Percentiles rank a stretch among this genome's conserved stretches.
Evolutionary conservation across 2,888 invertebrate species (phyloP).

Genomic region (Spicauda simplicius): DNA sequence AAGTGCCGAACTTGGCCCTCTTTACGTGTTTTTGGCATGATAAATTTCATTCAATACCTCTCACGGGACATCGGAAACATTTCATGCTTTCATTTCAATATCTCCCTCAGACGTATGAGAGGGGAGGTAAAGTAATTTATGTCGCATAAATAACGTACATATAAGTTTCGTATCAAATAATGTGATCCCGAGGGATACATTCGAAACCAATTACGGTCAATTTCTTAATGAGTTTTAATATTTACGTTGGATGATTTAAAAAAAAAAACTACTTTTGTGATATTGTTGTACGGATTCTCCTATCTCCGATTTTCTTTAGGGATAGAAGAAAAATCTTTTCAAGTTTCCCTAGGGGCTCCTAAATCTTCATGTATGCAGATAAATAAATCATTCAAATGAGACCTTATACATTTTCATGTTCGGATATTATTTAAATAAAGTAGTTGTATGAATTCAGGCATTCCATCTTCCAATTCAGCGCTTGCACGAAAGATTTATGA

Average conservation of each 20-base stretch:
- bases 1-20: background rate
- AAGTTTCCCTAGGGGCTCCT: background rate
- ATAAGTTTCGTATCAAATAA: no score
- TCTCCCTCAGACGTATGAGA: slow-evolving; percentile 36
- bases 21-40: slow-evolving; percentile 42
- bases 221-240: background rate
- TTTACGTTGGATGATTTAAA: no score
- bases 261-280: background rate
- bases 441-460: no score
- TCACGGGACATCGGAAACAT: slow-evolving; percentile 54
- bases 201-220: background rate
- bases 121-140: slow-evolving; percentile 35
- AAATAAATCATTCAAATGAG: slow-evolving; percentile 37
- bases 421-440: background rate
- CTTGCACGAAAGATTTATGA: no score
- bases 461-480: background rate
- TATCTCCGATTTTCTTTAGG: background rate
- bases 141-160: slow-evolving; percentile 47
- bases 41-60: slow-evolving; percentile 64
- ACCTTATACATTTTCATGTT: background rate
- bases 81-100: slow-evolving; percentile 54
- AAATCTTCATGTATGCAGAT: background rate
- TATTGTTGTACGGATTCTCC: background rate
- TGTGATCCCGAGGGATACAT: background rate
- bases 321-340: background rate